Evolutionary conservation across 2,888 invertebrate species (phyloP).

Genomic region (Teleogryllus oceanicus): DNA sequence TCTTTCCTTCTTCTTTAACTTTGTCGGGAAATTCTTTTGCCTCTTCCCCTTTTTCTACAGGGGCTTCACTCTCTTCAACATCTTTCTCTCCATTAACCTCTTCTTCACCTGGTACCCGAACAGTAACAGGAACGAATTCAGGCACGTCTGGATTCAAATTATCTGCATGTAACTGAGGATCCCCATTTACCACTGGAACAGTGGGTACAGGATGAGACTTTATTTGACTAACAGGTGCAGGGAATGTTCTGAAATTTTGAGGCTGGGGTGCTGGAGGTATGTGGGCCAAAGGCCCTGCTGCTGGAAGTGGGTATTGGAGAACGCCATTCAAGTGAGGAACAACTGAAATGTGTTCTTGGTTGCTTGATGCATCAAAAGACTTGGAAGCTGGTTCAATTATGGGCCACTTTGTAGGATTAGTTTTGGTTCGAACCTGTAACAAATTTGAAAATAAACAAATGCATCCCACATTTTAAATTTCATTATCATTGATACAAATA

Average conservation of each 20-base stretch:
- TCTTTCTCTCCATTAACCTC: conserved; percentile 18
- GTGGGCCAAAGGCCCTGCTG: conserved; percentile 27
- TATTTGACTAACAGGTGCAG: conserved; percentile 39
- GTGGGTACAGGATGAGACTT: background rate
- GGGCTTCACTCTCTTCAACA: conserved; percentile 26
- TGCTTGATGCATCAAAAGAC: conserved; percentile 18
- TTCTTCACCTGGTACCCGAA: conserved; percentile 43
- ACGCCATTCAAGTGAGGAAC: conserved; percentile 21
- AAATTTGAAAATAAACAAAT: conserved; percentile 26
- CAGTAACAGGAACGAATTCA: conserved; percentile 69
- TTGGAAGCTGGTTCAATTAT: conserved; percentile 56
- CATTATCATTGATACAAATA: background rate
- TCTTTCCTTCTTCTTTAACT: background rate
- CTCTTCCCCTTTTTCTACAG: conserved; percentile 20
- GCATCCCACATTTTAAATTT: background rate
- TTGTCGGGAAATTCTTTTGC: background rate
- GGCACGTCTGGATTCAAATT: conserved; percentile 81
- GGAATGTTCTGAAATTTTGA: conserved; percentile 33
- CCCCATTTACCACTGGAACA: conserved; percentile 19
- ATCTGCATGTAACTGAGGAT: conserved; percentile 46
- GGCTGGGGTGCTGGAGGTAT: conserved; percentile 27
- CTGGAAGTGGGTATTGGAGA: background rate
- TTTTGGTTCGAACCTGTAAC: conserved; percentile 71
- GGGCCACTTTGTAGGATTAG: conserved; percentile 86
- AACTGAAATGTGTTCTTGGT: background rate